Evolutionary conservation across 2,888 invertebrate genomes (phyloP).

Genomic region (Brassicogethes aeneus): DNA sequence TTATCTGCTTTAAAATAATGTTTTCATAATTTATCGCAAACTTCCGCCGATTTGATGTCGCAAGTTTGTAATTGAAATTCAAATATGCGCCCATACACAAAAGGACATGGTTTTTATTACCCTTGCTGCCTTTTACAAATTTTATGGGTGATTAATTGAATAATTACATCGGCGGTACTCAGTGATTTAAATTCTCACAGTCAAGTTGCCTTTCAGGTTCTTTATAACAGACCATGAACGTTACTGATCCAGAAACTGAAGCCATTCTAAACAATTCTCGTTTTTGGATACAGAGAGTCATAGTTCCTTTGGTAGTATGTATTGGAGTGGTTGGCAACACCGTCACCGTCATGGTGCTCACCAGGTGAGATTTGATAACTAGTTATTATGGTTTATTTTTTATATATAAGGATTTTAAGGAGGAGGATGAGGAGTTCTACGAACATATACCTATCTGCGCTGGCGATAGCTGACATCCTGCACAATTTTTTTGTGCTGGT

Average conservation of each 20-base stretch:
- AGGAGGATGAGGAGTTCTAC: conserved; percentile 67
- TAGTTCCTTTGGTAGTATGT: conserved; percentile 54
- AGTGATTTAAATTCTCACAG: too few relatives aligned
- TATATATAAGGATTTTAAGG: conserved; percentile 28
- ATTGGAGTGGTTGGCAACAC: conserved; percentile 63
- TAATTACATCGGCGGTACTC: too few relatives aligned
- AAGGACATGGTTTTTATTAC: too few relatives aligned
- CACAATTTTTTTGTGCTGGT: conserved; percentile 58
- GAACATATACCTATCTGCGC: conserved; percentile 62
- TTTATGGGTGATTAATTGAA: too few relatives aligned
- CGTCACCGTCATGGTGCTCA: conserved; percentile 47
- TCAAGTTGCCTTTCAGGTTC: too few relatives aligned
- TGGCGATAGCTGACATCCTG: conserved; percentile 62
- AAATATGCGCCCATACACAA: too few relatives aligned
- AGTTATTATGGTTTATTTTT: too few relatives aligned
- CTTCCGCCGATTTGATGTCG: too few relatives aligned
- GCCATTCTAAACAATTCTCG: conserved; percentile 37
- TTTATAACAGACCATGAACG: neutral
- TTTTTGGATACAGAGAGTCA: conserved; percentile 51
- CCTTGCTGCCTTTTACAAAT: too few relatives aligned
- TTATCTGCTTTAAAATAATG: too few relatives aligned
- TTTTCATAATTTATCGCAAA: too few relatives aligned
- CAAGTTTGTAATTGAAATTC: too few relatives aligned
- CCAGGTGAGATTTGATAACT: conserved; percentile 41
- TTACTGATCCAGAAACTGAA: conserved; percentile 10